These are phyloP conservation scores for Stenotaenia linearis DNA, from an alignment of 2,888 invertebrate species.

Conservation along the genomic window DNA sequence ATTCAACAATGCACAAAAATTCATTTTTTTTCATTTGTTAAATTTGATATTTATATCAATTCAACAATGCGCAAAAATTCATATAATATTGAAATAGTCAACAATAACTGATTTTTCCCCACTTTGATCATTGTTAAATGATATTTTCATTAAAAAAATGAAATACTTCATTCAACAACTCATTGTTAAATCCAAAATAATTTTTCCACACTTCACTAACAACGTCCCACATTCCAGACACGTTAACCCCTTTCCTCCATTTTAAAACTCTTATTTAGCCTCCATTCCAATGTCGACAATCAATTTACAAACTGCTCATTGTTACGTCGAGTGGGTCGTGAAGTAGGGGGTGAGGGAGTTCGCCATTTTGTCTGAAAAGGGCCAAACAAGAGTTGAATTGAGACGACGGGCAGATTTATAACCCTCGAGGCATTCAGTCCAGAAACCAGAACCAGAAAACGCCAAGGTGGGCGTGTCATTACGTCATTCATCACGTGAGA, in stretches of 20 bases:
- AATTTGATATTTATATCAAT: too few relatives aligned
- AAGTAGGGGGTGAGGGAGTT: neutral
- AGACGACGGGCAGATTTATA: conserved; percentile 19
- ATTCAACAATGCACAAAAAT: too few relatives aligned
- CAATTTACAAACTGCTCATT: conserved; percentile 24
- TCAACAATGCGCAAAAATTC: too few relatives aligned
- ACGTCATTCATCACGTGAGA: conserved; percentile 26
- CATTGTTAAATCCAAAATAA: too few relatives aligned
- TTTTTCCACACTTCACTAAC: too few relatives aligned
- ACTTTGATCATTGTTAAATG: too few relatives aligned
- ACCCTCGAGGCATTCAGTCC: conserved; percentile 17
- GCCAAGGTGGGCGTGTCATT: conserved; percentile 14
- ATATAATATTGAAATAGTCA: too few relatives aligned
- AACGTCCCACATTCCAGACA: neutral
- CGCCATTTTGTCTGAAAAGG: conserved; percentile 18
- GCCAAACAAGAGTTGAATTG: conserved; percentile 26
- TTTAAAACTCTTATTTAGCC: neutral
- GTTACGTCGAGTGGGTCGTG: conserved; percentile 12
- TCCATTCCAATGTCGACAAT: conserved; percentile 1
- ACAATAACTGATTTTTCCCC: too few relatives aligned
- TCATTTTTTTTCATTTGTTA: too few relatives aligned
- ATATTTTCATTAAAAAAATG: too few relatives aligned
- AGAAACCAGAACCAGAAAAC: conserved; percentile 5
- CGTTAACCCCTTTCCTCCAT: neutral
- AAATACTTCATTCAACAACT: too few relatives aligned